Base-by-base conservation (phyloP, 53 echinoderm and acorn worm species). In the Echinarachnius parma region DNA sequence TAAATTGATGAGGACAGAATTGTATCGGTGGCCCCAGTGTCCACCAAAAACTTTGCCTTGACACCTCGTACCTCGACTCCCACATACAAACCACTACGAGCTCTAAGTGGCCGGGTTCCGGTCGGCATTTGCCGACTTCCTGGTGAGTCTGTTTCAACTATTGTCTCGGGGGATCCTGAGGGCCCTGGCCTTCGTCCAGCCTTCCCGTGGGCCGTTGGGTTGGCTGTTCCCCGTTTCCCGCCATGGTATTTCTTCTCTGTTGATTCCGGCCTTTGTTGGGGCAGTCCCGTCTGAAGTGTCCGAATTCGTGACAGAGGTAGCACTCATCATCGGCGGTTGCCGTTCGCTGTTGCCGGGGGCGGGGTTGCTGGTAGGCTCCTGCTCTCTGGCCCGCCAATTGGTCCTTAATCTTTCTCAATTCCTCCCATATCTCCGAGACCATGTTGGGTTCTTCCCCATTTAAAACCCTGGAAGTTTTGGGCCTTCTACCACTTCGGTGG, bases 221-320 rank as follows among this genome's bases (percentile, higher is more conserved):
- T 37, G 28, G 79, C 68, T 79, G 79, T 44, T 14, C 4, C 2
- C 13, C 67, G 79, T 79, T 79, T 79, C 46, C 79, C 68, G 65
- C 62, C 52, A 44, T 3, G 50, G 11, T 9, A n/a, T 49, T 9
- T 10, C 10, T 9, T 9, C 4, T 49, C 50, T 4, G 13, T 18
- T 49, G 10, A 4, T 18, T n/a, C 18, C 50, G 11, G 9, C 50
- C 18, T 49, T 49, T 49, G 13, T 14, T 39, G 2, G 15, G 50
- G 28, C 33, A 32, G 22, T 59, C 14, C 28, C 50, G 11, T 49
- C 18, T 10, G 50, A 49, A 49, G 18, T 49, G 10, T n/a, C 50
- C 50, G 9, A 14, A 14, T 18, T 49, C 50, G 19, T 49, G 11
- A n/a, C 50, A 49, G 11, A 13, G 4, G 19, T 49, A 49, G 50